These are phyloP conservation scores for Suncus etruscus DNA, from an alignment of 2,113 vertebrate species.

Conservation along the genomic window DNA sequence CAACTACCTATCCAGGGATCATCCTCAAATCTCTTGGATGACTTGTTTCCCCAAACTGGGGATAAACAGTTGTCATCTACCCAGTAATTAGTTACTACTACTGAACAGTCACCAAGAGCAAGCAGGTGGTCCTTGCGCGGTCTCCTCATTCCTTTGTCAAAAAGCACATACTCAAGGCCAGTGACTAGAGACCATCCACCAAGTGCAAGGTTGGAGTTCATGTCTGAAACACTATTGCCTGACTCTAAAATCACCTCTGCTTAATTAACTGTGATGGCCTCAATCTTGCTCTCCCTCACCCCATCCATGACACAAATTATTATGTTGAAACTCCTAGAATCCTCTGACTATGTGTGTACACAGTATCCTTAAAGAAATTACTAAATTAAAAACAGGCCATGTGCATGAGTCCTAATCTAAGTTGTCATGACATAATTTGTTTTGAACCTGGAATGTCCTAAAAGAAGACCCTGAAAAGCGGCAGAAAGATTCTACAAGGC, in stretches of 20 bases:
- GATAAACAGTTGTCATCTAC: rapidly evolving
- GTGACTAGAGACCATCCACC: too few species aligned
- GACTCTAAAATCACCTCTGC: neutral
- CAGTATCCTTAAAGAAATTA: neutral
- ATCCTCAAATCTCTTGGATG: neutral
- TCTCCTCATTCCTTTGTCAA: neutral
- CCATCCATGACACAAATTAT: too few species aligned
- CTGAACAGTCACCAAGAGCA: neutral
- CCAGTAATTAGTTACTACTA: too few species aligned
- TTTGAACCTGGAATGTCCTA: neutral
- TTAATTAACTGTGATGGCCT: neutral
- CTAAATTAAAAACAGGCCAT: neutral
- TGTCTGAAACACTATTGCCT: neutral
- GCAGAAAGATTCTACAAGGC: neutral
- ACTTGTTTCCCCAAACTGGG: rapidly evolving
- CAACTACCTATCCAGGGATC: neutral
- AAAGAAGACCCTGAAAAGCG: neutral
- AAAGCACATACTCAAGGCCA: neutral
- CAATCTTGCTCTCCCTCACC: neutral
- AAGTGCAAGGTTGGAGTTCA: neutral
- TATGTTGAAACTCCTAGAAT: neutral
- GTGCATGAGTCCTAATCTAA: neutral
- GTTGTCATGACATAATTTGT: too few species aligned
- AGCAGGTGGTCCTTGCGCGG: too few species aligned
- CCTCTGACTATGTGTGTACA: neutral